Conservation (phyloP, 1,140 invertebrate genomes). For the Hetaerina americana region DNA sequence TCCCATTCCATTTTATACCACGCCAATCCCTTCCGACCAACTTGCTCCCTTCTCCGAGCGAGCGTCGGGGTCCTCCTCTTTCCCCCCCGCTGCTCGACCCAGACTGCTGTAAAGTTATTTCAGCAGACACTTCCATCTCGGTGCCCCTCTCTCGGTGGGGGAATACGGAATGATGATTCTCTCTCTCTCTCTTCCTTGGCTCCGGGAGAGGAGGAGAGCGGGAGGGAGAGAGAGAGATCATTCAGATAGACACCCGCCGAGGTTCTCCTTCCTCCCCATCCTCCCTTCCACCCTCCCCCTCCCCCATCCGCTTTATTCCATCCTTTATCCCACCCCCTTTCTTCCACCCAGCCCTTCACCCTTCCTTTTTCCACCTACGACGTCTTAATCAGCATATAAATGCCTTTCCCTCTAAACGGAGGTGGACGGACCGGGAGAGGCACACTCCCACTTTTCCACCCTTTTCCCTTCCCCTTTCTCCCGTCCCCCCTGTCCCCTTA, state of each 20-base stretch:
- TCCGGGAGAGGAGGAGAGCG: not conserved
- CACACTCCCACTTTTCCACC: not conserved
- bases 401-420: not conserved
- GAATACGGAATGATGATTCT: no score
- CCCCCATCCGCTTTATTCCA: not conserved
- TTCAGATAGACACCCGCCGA: not conserved
- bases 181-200: no score
- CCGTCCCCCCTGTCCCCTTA: not conserved
- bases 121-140: not conserved
- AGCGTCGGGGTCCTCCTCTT: no score
- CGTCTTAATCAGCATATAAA: not conserved
- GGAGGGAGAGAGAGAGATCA: not conserved
- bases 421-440: not conserved
- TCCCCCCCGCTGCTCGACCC: not conserved
- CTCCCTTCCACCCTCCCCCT: not conserved
- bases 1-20: no score
- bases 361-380: not conserved
- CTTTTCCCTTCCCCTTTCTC: not conserved
- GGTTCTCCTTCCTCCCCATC: not conserved
- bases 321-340: not conserved
- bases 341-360: not conserved
- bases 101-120: constrained; percentile 1
- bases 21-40: no score
- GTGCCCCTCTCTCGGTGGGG: not conserved
- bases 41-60: no score